Percentiles rank a stretch among this genome's conserved stretches.
These are phyloP conservation scores for Chelon labrosus DNA, from an alignment of 2,797 vertebrate genomes.

Conservation along the genomic window DNA sequence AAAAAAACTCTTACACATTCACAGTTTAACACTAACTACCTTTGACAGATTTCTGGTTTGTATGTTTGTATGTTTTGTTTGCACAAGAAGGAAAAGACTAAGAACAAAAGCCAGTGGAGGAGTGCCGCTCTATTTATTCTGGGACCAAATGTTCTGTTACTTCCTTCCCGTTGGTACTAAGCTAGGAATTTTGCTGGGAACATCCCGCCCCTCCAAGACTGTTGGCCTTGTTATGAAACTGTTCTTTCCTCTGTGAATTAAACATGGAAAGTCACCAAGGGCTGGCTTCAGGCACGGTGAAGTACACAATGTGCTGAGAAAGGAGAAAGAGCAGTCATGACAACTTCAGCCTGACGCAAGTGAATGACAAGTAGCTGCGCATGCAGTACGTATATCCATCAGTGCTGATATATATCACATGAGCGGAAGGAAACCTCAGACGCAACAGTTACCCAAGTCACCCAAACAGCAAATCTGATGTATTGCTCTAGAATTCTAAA, in stretches of 20 bases:
- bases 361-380: not conserved
- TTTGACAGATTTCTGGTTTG: not conserved
- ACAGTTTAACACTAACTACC: not conserved
- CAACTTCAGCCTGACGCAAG: constrained; percentile 19
- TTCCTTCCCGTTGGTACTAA: constrained; percentile 64
- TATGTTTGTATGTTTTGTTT: not conserved
- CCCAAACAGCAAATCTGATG: not conserved
- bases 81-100: not conserved
- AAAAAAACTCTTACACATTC: not conserved
- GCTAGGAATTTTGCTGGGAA: constrained; percentile 54
- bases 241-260: constrained; percentile 17
- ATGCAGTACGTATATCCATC: not conserved
- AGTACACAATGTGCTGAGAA: constrained; percentile 59
- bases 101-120: not conserved
- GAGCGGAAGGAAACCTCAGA: not conserved
- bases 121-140: constrained; percentile 56
- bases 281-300: constrained; percentile 40
- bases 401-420: not conserved
- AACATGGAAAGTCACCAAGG: constrained; percentile 39
- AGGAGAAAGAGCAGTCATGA: not conserved
- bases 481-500: no score
- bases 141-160: constrained; percentile 33
- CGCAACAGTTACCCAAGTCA: not conserved
- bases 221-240: constrained; percentile 35
- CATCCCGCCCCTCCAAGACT: constrained; percentile 36